Evolutionary conservation across 2,113 vertebrate genomes (phyloP).

Genomic region (Aplodontia rufa): DNA sequence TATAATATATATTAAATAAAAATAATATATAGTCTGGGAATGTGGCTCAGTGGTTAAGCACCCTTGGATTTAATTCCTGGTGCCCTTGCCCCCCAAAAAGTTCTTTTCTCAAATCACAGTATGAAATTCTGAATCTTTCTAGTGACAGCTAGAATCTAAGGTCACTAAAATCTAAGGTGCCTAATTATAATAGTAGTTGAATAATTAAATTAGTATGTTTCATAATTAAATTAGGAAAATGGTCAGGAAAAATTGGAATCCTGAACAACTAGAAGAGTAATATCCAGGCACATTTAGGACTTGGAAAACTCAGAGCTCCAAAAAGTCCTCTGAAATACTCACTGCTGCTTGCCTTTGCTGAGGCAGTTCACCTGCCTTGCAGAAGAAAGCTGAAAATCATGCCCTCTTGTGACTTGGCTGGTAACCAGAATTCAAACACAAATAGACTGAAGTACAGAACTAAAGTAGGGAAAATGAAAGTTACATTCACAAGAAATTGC

Average conservation of each 20-base stretch:
- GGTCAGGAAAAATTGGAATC: neutral
- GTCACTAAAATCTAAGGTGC: neutral
- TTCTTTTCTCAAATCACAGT: neutral
- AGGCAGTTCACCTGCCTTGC: neutral
- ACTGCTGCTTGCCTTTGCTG: neutral
- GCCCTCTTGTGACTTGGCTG: neutral
- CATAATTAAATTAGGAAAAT: neutral
- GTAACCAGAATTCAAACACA: neutral
- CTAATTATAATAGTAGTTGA: neutral
- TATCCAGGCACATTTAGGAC: neutral
- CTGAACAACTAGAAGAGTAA: neutral
- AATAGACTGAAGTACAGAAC: neutral
- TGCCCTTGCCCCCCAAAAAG: no score
- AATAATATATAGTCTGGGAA: no score
- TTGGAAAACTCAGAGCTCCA: neutral
- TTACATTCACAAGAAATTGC: neutral
- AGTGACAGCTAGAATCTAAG: neutral
- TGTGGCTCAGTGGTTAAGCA: no score
- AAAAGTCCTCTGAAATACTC: neutral
- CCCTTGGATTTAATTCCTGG: no score
- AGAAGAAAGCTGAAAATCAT: neutral
- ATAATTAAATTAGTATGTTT: neutral
- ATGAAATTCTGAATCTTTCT: neutral
- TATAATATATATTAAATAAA: no score
- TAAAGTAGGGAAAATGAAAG: neutral